A percentile compares a stretch with the other conserved stretches of the same genome.
Evolutionary conservation across 1,140 invertebrate species (phyloP).

Genomic region (Vollenhovia emeryi): DNA sequence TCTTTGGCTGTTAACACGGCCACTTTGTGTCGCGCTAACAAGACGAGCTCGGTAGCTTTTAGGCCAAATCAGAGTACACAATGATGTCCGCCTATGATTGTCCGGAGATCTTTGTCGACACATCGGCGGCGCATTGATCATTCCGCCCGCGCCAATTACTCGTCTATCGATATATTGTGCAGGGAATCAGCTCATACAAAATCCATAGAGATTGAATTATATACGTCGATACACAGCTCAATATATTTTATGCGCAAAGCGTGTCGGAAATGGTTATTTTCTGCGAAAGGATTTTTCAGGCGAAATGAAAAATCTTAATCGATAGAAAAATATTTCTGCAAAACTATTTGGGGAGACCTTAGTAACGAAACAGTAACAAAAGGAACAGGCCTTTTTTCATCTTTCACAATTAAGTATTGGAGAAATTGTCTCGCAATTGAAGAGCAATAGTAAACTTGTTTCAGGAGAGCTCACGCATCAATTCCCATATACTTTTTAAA

Average conservation of each 20-base stretch:
- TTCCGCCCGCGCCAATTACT: constrained; percentile 30
- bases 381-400: background rate
- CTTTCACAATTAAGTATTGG: background rate
- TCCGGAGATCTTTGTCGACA: background rate
- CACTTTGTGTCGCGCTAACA: constrained; percentile 52
- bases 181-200: background rate
- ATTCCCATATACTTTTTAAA: background rate
- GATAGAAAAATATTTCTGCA: background rate
- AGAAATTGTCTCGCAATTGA: background rate
- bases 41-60: constrained; percentile 16
- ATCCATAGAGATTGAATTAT: constrained; percentile 17
- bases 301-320: background rate
- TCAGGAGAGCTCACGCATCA: background rate
- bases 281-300: background rate
- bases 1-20: constrained; percentile 11
- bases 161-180: constrained; percentile 11
- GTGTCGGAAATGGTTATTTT: background rate
- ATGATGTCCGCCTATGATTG: constrained; percentile 19
- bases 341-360: background rate
- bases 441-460: background rate
- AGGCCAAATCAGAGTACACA: constrained; percentile 26
- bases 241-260: background rate
- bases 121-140: background rate
- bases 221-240: background rate
- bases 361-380: background rate